Evolutionary conservation across 2,888 invertebrate genomes (phyloP).

Genomic region (Agrochola lota): DNA sequence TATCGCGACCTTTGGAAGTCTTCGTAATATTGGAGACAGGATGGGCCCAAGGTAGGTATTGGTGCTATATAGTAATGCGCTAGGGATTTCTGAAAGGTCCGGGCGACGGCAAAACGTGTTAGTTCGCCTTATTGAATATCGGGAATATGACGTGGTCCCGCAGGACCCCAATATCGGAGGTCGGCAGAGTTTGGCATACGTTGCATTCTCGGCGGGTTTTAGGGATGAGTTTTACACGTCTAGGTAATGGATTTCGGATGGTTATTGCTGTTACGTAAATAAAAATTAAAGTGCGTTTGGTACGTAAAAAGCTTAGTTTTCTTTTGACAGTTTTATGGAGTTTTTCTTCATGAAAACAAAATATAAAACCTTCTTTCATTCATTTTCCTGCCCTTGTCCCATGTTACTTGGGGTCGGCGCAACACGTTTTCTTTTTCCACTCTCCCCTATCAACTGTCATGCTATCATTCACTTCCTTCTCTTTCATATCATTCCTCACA

Average conservation of each 20-base stretch:
- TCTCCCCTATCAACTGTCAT: too few relatives aligned
- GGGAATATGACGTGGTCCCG: conserved; percentile 83
- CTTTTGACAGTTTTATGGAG: not conserved
- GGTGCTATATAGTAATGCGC: conserved; percentile 78
- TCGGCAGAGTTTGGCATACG: conserved; percentile 73
- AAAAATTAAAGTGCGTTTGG: conserved; percentile 57
- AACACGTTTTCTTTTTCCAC: too few relatives aligned
- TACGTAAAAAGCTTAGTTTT: conserved; percentile 4
- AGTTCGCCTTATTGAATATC: conserved; percentile 87
- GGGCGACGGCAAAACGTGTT: conserved; percentile 83
- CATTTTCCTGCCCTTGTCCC: too few relatives aligned
- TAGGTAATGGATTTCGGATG: conserved; percentile 79
- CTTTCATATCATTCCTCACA: too few relatives aligned
- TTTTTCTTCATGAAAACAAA: not conserved
- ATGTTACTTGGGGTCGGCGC: too few relatives aligned
- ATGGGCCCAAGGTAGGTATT: conserved; percentile 58
- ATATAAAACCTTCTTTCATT: too few relatives aligned
- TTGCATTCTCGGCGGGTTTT: conserved; percentile 83
- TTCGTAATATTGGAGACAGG: conserved; percentile 71
- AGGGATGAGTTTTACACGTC: conserved; percentile 74
- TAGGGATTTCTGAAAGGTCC: conserved; percentile 82
- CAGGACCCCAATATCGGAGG: conserved; percentile 79
- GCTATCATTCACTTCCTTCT: too few relatives aligned
- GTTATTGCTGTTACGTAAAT: conserved; percentile 63
- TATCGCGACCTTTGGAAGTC: conserved; percentile 73